phyloP scores from a whole-genome alignment of 2,113 vertebrate species.

The Phasianus colchicus region DNA sequence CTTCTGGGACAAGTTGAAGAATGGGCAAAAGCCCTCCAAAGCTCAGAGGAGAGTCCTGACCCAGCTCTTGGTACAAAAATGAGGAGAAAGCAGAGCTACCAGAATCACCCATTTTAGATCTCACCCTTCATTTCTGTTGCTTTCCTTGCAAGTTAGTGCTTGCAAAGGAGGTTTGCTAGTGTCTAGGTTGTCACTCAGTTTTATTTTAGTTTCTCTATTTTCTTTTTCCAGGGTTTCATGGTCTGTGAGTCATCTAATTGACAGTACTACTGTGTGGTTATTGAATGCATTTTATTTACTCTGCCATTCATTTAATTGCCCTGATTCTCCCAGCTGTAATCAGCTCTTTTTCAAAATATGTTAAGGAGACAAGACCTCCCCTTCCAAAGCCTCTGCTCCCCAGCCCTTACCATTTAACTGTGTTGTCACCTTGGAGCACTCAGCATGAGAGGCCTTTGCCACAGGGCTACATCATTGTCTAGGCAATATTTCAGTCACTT shows the following conservation, averaged over 20 bases:
- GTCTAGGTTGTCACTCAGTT: accelerated
- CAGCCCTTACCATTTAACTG: neutral
- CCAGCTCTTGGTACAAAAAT: neutral
- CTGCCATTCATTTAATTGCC: neutral
- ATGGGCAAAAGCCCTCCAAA: neutral
- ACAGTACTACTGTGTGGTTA: neutral
- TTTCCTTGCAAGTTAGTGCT: neutral
- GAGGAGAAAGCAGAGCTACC: neutral
- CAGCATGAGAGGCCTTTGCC: accelerated
- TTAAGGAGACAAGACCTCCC: neutral
- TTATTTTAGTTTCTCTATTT: neutral
- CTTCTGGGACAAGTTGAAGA: neutral
- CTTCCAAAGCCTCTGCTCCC: accelerated
- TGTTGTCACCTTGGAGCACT: neutral
- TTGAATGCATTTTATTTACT: neutral
- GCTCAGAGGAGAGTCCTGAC: neutral
- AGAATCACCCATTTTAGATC: neutral
- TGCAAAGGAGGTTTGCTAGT: neutral
- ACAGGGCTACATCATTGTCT: neutral
- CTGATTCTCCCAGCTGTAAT: too few relatives aligned
- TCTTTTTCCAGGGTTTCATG: neutral
- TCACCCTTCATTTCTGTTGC: neutral
- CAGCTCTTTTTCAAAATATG: accelerated
- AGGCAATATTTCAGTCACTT: accelerated
- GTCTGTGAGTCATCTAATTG: accelerated